Conservation (phyloP, 2,113 vertebrate genomes). For the Catagonus wagneri region DNA sequence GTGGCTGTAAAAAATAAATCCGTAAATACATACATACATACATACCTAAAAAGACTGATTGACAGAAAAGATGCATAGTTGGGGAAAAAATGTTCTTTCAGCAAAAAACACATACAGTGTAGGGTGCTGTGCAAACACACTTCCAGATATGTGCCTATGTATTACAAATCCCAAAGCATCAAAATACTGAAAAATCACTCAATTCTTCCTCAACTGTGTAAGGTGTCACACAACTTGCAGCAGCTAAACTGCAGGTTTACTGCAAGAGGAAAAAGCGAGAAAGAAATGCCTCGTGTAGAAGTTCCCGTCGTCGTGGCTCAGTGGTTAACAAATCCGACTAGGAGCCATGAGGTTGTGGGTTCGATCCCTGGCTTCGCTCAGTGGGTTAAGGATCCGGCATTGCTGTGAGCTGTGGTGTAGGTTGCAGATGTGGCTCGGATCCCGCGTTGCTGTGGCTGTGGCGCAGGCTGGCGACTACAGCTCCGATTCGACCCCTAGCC, state of each 20-base stretch:
- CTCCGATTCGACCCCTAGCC: too few relatives aligned
- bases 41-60: neutral
- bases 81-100: neutral
- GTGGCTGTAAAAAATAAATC: too few relatives aligned
- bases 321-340: too few relatives aligned
- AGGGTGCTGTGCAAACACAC: neutral
- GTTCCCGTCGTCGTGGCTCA: too few relatives aligned
- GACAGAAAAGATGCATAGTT: neutral
- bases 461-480: too few relatives aligned
- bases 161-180: constrained; percentile 37
- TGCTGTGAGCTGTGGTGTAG: too few relatives aligned
- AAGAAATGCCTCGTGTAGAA: neutral
- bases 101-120: neutral
- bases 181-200: neutral
- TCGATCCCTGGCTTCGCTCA: too few relatives aligned
- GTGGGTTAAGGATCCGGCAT: too few relatives aligned
- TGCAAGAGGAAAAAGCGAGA: neutral
- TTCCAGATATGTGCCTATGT: neutral
- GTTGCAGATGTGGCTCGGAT: too few relatives aligned
- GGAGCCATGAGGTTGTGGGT: too few relatives aligned
- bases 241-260: neutral
- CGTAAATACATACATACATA: too few relatives aligned
- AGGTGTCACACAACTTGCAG: neutral
- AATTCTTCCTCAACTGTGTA: neutral
- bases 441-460: too few relatives aligned